A percentile compares a stretch with the other conserved stretches of the same genome.
phyloP scores from a whole-genome alignment of 2,888 invertebrate genomes.

The Oxycera nigricornis region DNA sequence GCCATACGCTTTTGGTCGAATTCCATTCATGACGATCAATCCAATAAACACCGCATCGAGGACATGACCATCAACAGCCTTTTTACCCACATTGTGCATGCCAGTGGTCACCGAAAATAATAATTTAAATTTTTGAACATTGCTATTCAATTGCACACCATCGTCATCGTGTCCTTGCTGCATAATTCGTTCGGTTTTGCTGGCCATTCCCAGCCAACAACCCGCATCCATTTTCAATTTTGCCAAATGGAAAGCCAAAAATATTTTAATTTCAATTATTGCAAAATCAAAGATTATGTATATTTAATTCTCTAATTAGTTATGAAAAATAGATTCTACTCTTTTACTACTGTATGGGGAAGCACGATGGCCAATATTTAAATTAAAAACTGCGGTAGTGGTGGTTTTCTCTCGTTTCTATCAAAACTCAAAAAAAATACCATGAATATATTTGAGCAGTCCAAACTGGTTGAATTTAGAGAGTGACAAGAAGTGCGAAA shows the following conservation, averaged over 20 bases:
- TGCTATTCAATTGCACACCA: not conserved
- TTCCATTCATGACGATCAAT: too few relatives aligned
- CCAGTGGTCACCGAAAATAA: not conserved
- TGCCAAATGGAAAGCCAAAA: not conserved
- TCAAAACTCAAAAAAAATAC: not conserved
- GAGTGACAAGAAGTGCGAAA: not conserved
- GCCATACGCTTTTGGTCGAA: too few relatives aligned
- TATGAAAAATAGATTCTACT: slow-evolving; percentile 1
- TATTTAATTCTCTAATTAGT: slow-evolving; percentile 33
- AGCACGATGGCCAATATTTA: slow-evolving; percentile 20
- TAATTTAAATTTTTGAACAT: not conserved
- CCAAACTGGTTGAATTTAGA: not conserved
- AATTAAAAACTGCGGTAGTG: slow-evolving; percentile 28
- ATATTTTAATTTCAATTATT: slow-evolving; percentile 28
- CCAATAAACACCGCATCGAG: too few relatives aligned
- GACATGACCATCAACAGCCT: too few relatives aligned
- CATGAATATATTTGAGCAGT: not conserved
- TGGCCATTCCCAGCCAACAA: not conserved
- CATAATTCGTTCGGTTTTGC: not conserved
- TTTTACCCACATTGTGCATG: not conserved
- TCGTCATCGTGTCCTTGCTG: not conserved
- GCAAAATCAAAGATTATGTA: slow-evolving; percentile 27
- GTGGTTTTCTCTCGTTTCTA: not conserved
- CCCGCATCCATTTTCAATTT: not conserved
- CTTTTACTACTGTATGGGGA: slow-evolving; percentile 3